Conservation (phyloP, 23 tunicate genomes). For the Phallusia fumigata region DNA sequence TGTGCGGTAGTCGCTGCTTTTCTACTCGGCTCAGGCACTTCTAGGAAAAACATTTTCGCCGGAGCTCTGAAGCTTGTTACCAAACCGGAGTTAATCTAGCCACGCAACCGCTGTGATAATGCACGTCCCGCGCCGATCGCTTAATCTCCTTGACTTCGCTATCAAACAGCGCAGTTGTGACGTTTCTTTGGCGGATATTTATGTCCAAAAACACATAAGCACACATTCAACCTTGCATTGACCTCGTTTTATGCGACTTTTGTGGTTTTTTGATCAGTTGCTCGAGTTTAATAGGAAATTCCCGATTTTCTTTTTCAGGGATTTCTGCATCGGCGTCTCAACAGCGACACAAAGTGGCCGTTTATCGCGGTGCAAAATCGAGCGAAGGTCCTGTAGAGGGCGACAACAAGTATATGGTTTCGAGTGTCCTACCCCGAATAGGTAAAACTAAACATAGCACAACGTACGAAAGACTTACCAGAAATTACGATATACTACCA, state of each 20-base stretch:
- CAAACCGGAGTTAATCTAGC: background rate
- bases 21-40: background rate
- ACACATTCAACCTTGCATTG: background rate
- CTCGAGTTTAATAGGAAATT: background rate
- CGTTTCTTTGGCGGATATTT: background rate
- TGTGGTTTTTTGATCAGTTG: no score
- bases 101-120: slow-evolving; percentile 1
- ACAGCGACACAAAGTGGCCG: slow-evolving; percentile 24
- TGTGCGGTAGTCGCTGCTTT: background rate
- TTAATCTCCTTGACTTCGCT: slow-evolving; percentile 1
- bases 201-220: background rate
- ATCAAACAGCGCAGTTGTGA: background rate
- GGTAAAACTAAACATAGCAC: no score
- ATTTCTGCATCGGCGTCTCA: background rate
- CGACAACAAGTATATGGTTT: slow-evolving; percentile 16
- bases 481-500: no score
- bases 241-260: background rate
- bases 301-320: background rate
- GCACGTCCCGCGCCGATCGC: background rate
- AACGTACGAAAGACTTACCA: no score
- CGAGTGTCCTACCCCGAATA: slow-evolving; percentile 6
- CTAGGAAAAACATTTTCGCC: background rate
- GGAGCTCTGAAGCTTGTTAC: background rate
- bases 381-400: slow-evolving; percentile 48
- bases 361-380: slow-evolving; percentile 15